Conservation (phyloP, 2,888 invertebrate genomes). For the Andrena flavipes region DNA sequence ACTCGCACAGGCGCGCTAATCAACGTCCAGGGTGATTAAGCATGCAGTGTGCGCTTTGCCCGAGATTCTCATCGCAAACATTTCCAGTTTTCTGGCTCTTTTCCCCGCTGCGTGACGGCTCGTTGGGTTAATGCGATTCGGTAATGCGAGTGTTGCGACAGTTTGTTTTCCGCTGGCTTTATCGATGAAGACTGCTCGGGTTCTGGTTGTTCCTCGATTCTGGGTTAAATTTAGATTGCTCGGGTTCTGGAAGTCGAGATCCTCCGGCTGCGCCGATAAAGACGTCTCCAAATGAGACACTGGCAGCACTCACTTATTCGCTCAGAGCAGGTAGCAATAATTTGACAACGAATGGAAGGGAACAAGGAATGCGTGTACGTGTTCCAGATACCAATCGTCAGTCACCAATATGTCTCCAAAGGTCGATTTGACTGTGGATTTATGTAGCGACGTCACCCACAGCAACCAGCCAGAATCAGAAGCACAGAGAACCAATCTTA, state of each 20-base stretch:
- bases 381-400: too few relatives aligned
- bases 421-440: too few relatives aligned
- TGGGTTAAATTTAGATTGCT: background rate
- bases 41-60: background rate
- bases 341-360: too few relatives aligned
- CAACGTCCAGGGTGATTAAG: background rate
- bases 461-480: too few relatives aligned
- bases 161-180: background rate
- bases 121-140: background rate
- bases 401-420: too few relatives aligned
- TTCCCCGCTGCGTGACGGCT: background rate
- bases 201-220: background rate
- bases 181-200: background rate
- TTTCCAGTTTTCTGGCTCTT: background rate
- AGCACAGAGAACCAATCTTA: too few relatives aligned
- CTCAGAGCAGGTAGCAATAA: too few relatives aligned
- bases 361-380: too few relatives aligned
- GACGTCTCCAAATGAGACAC: too few relatives aligned
- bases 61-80: background rate
- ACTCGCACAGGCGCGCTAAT: background rate
- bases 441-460: too few relatives aligned
- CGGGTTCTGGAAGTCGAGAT: background rate
- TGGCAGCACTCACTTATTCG: too few relatives aligned
- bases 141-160: background rate
- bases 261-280: background rate